Base-by-base conservation (phyloP, 1,140 invertebrate species). In the Ridgeia piscesae region DNA sequence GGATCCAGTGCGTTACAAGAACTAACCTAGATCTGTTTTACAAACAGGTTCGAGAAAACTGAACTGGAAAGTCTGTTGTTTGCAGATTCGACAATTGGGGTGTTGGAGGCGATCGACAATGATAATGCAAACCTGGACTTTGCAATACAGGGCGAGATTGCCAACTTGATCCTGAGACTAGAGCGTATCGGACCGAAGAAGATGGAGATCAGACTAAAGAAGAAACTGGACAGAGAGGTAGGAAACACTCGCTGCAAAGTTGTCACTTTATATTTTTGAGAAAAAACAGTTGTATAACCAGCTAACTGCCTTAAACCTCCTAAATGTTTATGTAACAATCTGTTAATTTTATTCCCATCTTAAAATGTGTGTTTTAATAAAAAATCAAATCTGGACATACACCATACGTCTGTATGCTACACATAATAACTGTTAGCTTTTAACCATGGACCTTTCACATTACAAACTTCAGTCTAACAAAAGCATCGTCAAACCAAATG, bases 141-240 rank as follows among this genome's bases (percentile, higher is more conserved):
- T 92, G 77, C 33, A 34, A 35, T 91, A 34, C 33, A 34, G 33
- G 35, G 91, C 14, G 89, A 90, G 35, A 90, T 90, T n/a, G 89
- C 89, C 89, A 91, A 42, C 35, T 21, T 21, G 31, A 33, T 92
- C n/a, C 33, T 92, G 33, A 35, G 35, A 35, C 35, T 92, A 11
- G 91, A 58, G 33, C 48, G 88, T 33, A 34, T 88, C 6, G 48
- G 48, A 31, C 42, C 42, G 50, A 77, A 58, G 35, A 77, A 50
- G 33, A 34, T 88, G n/a, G 33, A 92, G 8, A 88, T 92, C 31
- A 92, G 35, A 92, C 77, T 92, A 17, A 92, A 77, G 42, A 88
- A 50, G 35, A 58, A 58, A 34, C 77, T 92, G 35, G 50, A 92
- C 50, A 89, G 91, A 92, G 91, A 92, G 91, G 91, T 92, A 92